These are phyloP conservation scores for Phylloscopus trochilus DNA, from an alignment of 2,113 vertebrate genomes.

Conservation along the genomic window DNA sequence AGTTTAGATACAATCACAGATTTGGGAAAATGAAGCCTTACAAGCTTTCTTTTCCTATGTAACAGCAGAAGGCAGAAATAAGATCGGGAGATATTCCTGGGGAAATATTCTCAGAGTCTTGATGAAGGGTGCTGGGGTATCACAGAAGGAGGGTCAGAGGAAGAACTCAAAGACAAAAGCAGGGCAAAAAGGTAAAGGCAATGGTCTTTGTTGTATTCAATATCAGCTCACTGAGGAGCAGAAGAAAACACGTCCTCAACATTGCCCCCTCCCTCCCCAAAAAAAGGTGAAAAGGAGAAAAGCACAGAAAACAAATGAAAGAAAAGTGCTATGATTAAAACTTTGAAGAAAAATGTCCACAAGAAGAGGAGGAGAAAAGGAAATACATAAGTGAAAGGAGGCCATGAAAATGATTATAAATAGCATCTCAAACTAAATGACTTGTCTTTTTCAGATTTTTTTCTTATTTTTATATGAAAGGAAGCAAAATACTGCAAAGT, in stretches of 20 bases:
- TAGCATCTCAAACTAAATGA: background rate
- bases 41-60: background rate
- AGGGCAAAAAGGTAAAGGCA: background rate
- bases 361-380: background rate
- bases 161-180: background rate
- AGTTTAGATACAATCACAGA: background rate
- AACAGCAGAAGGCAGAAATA: background rate
- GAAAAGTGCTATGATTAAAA: background rate
- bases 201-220: background rate
- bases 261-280: too few species aligned
- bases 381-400: background rate
- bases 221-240: background rate
- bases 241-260: too few species aligned
- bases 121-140: background rate
- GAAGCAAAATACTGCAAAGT: background rate
- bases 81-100: background rate
- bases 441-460: background rate
- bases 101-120: background rate
- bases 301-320: background rate
- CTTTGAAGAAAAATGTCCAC: background rate
- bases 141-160: background rate
- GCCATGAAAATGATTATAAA: background rate
- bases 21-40: background rate
- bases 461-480: background rate
- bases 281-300: background rate